Conservation (phyloP, 1,140 invertebrate genomes). For the Lasaia peninsularis region DNA sequence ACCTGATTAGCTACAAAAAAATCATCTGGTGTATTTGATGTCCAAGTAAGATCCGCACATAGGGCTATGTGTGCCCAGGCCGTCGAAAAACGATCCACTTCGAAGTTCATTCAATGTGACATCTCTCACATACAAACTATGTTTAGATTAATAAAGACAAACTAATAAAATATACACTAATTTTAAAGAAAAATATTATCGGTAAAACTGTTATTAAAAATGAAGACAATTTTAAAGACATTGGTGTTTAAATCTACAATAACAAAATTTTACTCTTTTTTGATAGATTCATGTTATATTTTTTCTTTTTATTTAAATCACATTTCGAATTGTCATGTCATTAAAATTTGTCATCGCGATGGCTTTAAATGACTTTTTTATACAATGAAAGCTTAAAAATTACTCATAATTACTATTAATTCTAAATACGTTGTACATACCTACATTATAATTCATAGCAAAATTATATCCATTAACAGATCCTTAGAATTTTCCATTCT, state of each 20-base stretch:
- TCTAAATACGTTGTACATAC: too few species aligned
- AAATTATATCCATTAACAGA: too few species aligned
- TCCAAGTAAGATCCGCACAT: conserved; percentile 71
- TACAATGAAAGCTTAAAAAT: too few species aligned
- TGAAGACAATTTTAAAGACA: conserved; percentile 72
- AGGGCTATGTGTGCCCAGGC: conserved; percentile 71
- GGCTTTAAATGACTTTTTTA: conserved; percentile 36
- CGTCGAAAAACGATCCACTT: conserved; percentile 67
- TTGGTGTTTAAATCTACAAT: conserved; percentile 70
- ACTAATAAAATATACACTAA: conserved; percentile 68
- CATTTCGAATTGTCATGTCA: conserved; percentile 63
- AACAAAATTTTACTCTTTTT: conserved; percentile 74
- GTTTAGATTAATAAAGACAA: conserved; percentile 55
- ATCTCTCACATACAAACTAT: conserved; percentile 64
- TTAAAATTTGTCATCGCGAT: conserved; percentile 56
- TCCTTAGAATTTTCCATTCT: not conserved
- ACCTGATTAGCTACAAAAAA: conserved; percentile 71
- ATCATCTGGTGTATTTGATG: conserved; percentile 63
- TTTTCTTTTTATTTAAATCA: conserved; percentile 65
- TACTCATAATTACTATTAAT: too few species aligned
- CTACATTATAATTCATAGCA: too few species aligned
- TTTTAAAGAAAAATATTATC: conserved; percentile 62
- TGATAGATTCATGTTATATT: conserved; percentile 69
- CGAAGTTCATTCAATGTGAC: conserved; percentile 75
- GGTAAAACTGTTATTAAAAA: conserved; percentile 71